Conservation (phyloP, 2,113 vertebrate genomes). For the Callaeas wilsoni region DNA sequence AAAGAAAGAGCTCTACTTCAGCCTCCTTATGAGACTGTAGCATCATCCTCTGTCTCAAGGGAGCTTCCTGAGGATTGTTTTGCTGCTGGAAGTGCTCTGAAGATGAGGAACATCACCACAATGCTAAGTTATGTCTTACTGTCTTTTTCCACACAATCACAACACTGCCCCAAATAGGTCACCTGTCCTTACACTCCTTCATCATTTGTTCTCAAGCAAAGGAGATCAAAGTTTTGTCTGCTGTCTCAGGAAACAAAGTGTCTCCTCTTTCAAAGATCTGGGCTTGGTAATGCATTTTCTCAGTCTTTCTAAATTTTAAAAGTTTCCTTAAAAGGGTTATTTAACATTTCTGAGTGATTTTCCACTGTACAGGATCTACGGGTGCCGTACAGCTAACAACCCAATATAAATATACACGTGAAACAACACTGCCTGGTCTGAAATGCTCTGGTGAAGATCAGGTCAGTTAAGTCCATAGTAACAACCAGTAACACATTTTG, state of each 20-base stretch:
- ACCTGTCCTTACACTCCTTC: background rate
- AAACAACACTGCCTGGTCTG: background rate
- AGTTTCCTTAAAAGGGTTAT: background rate
- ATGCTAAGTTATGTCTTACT: background rate
- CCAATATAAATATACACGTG: rapidly evolving
- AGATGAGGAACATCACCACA: background rate
- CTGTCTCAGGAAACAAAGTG: background rate
- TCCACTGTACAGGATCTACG: background rate
- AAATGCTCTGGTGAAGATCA: background rate
- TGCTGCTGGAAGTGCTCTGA: background rate
- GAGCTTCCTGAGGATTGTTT: background rate
- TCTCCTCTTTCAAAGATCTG: background rate
- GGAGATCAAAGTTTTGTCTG: background rate
- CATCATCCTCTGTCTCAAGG: background rate
- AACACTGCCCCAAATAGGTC: background rate
- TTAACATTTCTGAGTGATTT: background rate
- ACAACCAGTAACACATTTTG: background rate
- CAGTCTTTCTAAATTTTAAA: background rate
- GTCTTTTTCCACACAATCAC: background rate
- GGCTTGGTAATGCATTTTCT: background rate
- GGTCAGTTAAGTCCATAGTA: background rate
- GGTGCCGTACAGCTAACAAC: background rate
- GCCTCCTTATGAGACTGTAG: background rate
- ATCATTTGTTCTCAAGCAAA: background rate
- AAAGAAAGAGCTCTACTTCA: background rate